phyloP scores from a whole-genome alignment of 2,888 invertebrate genomes.

The Augiades crinisus region DNA sequence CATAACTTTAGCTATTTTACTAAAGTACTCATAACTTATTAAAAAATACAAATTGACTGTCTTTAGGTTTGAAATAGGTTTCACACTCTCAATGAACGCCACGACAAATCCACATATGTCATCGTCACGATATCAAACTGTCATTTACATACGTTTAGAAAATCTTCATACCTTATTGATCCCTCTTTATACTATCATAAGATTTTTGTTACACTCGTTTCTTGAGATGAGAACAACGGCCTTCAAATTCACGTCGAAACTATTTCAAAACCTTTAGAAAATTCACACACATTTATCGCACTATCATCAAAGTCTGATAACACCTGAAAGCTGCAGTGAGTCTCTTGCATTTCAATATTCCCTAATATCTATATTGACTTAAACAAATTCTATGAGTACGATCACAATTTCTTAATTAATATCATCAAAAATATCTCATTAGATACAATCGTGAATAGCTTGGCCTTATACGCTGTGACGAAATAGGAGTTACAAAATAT shows the following conservation, averaged over 20 bases:
- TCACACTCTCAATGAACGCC: slow-evolving; percentile 31
- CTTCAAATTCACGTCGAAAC: slow-evolving; percentile 35
- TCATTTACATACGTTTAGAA: slow-evolving; percentile 7
- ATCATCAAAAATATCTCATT: slow-evolving; percentile 50
- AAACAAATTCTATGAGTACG: slow-evolving; percentile 51
- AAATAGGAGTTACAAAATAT: slow-evolving; percentile 47
- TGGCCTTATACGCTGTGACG: slow-evolving; percentile 48
- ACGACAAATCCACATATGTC: neutral
- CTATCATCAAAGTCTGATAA: slow-evolving; percentile 27
- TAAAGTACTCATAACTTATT: slow-evolving; percentile 49
- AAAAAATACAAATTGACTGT: slow-evolving; percentile 59
- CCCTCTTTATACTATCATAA: slow-evolving; percentile 70
- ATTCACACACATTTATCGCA: slow-evolving; percentile 44
- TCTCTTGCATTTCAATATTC: slow-evolving; percentile 40
- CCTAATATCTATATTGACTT: slow-evolving; percentile 47
- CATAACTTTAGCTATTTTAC: slow-evolving; percentile 51
- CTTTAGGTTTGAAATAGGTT: slow-evolving; percentile 75
- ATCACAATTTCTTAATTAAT: slow-evolving; percentile 58
- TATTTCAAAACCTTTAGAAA: slow-evolving; percentile 75
- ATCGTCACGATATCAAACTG: neutral
- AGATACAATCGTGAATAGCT: slow-evolving; percentile 43
- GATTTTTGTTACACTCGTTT: slow-evolving; percentile 34
- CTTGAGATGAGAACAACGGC: slow-evolving; percentile 17
- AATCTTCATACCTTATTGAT: slow-evolving; percentile 51
- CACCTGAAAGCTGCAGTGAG: slow-evolving; percentile 52